A percentile compares a stretch with the other conserved stretches of the same genome.
Evolutionary conservation across 2,888 invertebrate genomes (phyloP).

Genomic region (Osmoderma eremita): DNA sequence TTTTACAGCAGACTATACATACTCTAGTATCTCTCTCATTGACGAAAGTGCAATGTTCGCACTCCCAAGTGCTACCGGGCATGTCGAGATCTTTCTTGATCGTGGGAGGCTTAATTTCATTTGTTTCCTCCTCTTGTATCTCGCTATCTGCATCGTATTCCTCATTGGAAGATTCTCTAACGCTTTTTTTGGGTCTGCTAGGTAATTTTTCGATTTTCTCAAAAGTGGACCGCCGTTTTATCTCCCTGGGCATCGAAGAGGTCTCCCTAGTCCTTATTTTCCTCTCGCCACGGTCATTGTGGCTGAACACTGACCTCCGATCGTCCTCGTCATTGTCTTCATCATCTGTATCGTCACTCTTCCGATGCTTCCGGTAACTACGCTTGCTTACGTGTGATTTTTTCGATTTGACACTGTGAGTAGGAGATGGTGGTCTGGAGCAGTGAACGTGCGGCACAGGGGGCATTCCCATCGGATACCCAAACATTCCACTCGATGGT

Average conservation of each 20-base stretch:
- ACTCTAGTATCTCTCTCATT: slow-evolving; percentile 83
- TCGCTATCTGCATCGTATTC: slow-evolving; percentile 56
- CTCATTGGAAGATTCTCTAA: slow-evolving; percentile 54
- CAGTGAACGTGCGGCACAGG: slow-evolving; percentile 66
- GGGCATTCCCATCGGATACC: slow-evolving; percentile 53
- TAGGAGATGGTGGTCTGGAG: slow-evolving; percentile 75
- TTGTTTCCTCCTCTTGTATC: slow-evolving; percentile 50
- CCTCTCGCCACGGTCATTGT: slow-evolving; percentile 54
- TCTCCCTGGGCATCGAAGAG: slow-evolving; percentile 57
- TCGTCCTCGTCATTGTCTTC: slow-evolving; percentile 65
- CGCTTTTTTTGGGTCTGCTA: slow-evolving; percentile 50
- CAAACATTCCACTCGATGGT: slow-evolving; percentile 58
- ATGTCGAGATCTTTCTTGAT: slow-evolving; percentile 61
- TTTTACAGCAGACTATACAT: slow-evolving; percentile 88
- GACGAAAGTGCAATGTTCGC: slow-evolving; percentile 90
- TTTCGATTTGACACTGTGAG: slow-evolving; percentile 75
- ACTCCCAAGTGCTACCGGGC: slow-evolving; percentile 78
- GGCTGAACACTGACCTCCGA: slow-evolving; percentile 59
- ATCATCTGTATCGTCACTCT: slow-evolving; percentile 64
- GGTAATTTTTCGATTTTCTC: slow-evolving; percentile 46
- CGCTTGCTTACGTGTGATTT: slow-evolving; percentile 73
- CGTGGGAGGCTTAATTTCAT: slow-evolving; percentile 5
- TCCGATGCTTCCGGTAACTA: slow-evolving; percentile 63
- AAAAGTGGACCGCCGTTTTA: slow-evolving; percentile 47
- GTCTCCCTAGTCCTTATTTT: slow-evolving; percentile 53